Percentiles rank a stretch among this genome's conserved stretches.
These are phyloP conservation scores for Ceyx melanurus DNA, from an alignment of 2,113 vertebrate genomes.

Conservation along the genomic window DNA sequence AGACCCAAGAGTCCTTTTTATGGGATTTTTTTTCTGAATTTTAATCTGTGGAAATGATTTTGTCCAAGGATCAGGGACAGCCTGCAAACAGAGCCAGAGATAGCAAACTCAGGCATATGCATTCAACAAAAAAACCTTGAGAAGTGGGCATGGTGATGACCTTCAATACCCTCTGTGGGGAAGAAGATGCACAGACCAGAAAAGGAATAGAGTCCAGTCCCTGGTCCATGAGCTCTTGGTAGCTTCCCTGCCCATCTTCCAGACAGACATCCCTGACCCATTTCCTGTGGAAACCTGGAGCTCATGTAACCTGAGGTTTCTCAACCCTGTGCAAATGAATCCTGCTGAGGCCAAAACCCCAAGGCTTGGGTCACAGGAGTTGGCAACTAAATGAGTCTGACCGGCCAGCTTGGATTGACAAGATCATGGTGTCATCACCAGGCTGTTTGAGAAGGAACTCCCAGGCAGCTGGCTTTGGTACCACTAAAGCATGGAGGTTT, in stretches of 20 bases:
- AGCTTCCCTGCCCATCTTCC: not conserved
- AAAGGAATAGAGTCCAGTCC: not conserved
- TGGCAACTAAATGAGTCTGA: not conserved
- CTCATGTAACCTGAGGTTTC: not conserved
- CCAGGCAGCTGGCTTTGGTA: not conserved
- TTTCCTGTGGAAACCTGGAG: not conserved
- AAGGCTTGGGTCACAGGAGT: not conserved
- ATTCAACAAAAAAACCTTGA: not conserved
- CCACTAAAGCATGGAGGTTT: not conserved
- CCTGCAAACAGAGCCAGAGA: not conserved
- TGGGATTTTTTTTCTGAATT: not conserved
- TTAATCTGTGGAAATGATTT: not conserved
- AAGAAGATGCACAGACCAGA: not conserved
- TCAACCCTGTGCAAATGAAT: not conserved
- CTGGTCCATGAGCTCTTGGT: not conserved
- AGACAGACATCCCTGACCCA: not conserved
- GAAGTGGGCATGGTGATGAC: fast-evolving
- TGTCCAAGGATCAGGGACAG: not conserved
- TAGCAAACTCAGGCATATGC: not conserved
- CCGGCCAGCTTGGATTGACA: not conserved
- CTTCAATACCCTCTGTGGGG: not conserved
- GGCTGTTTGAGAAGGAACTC: not conserved
- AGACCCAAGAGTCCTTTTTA: not conserved
- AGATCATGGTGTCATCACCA: not conserved
- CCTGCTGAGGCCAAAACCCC: not conserved